Evolutionary conservation across 2,797 vertebrate genomes (phyloP).

Genomic region (Chloroceryle inda): DNA sequence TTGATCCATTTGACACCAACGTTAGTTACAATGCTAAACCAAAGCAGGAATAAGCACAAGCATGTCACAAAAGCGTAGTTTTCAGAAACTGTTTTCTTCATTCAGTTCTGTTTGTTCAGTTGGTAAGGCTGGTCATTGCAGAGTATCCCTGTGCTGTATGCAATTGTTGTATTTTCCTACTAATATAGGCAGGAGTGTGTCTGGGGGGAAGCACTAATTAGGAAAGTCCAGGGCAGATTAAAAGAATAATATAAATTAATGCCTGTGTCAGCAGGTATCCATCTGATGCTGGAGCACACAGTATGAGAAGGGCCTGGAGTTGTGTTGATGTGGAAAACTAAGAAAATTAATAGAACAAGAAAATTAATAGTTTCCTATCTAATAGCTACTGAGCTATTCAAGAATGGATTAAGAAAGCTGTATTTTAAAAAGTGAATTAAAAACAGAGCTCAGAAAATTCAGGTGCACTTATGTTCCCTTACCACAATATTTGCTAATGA

Average conservation of each 20-base stretch:
- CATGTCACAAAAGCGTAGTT: not conserved
- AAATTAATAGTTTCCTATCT: not conserved
- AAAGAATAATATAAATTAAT: constrained; percentile 9
- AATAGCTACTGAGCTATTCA: not conserved
- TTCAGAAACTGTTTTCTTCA: not conserved
- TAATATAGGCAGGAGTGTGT: not conserved
- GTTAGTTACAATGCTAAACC: not conserved
- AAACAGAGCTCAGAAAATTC: not conserved
- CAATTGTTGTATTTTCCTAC: not conserved
- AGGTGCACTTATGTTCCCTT: not conserved
- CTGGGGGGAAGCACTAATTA: not conserved
- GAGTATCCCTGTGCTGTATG: not conserved
- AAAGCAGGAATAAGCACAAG: not conserved
- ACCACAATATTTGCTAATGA: not conserved
- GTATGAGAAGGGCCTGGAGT: not conserved
- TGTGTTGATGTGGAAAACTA: not conserved
- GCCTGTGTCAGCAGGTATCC: not conserved
- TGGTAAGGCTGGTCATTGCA: not conserved
- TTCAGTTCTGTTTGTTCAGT: not conserved
- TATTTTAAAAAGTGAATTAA: not conserved
- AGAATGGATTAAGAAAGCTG: not conserved
- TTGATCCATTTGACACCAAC: not conserved
- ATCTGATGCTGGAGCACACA: not conserved
- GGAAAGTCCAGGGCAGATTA: not conserved
- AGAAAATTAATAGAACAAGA: not conserved